Conservation (phyloP, 2,888 invertebrate species). For the Lithophane socia region DNA sequence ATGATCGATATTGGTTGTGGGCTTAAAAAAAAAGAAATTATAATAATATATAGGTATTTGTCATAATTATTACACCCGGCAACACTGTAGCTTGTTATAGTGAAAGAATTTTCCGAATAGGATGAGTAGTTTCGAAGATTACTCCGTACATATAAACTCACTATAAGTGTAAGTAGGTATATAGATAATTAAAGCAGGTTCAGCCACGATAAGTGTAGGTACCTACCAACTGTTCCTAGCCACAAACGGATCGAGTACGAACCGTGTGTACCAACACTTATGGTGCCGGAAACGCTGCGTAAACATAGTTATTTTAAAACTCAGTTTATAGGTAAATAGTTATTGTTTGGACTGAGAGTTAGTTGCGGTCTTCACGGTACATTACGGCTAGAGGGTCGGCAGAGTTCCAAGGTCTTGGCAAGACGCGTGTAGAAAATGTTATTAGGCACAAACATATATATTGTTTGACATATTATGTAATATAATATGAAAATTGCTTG, state of each 20-base stretch:
- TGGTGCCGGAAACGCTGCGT: conserved; percentile 53
- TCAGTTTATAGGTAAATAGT: conserved; percentile 63
- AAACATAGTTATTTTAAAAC: conserved; percentile 63
- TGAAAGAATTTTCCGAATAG: background rate
- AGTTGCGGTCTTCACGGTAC: conserved; percentile 42
- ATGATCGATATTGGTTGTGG: too few relatives aligned
- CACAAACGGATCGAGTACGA: background rate
- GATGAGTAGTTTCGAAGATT: background rate
- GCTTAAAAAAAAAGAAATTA: too few relatives aligned
- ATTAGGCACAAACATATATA: background rate
- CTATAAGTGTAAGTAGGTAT: too few relatives aligned
- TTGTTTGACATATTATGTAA: too few relatives aligned
- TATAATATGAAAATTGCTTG: too few relatives aligned
- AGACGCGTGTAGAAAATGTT: background rate
- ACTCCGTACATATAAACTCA: background rate
- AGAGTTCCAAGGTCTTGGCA: conserved; percentile 29
- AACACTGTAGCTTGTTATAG: background rate
- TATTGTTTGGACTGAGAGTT: conserved; percentile 53
- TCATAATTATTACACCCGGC: background rate
- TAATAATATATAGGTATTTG: too few relatives aligned
- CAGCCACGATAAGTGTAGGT: background rate
- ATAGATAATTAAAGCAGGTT: background rate
- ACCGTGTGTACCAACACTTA: conserved; percentile 8
- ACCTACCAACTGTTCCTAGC: background rate
- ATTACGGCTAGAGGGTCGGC: conserved; percentile 19